Evolutionary conservation across 2,888 invertebrate genomes (phyloP).

Genomic region (Encarsia formosa): DNA sequence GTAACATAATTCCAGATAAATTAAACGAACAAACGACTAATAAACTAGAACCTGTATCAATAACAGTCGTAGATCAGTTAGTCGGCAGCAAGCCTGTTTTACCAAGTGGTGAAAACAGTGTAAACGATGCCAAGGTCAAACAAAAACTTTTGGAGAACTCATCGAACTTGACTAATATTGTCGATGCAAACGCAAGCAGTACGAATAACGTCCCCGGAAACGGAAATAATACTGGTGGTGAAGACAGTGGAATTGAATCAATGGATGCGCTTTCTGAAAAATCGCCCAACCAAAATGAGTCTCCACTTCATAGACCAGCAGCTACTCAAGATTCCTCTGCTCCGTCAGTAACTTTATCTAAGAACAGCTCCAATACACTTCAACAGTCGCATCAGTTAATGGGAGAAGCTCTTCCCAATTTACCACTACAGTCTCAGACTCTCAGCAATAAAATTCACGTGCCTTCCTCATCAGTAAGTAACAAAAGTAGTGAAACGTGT

Average conservation of each 20-base stretch:
- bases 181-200: constrained; percentile 22
- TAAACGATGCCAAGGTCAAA: constrained; percentile 58
- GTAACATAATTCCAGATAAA: constrained; percentile 19
- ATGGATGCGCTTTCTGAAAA: constrained; percentile 93
- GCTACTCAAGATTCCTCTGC: constrained; percentile 30
- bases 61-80: constrained; percentile 25
- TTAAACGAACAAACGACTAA: constrained; percentile 9
- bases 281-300: constrained; percentile 81
- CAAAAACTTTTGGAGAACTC: constrained; percentile 56
- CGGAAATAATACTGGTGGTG: constrained; percentile 53
- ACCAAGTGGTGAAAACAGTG: constrained; percentile 52
- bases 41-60: constrained; percentile 29
- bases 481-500: constrained; percentile 48
- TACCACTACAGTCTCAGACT: constrained; percentile 49
- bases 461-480: constrained; percentile 49
- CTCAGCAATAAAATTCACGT: constrained; percentile 49
- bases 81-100: constrained; percentile 36
- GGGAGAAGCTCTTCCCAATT: constrained; percentile 15
- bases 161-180: constrained; percentile 36
- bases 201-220: background rate
- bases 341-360: background rate
- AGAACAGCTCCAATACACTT: constrained; percentile 9
- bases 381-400: too few species aligned
- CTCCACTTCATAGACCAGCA: constrained; percentile 57
- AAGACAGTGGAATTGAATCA: constrained; percentile 88